Evolutionary conservation across 2,113 vertebrate genomes (phyloP), one percentile per base, ranked within the genome.

Genomic region (Pteronura brasiliensis): DNA sequence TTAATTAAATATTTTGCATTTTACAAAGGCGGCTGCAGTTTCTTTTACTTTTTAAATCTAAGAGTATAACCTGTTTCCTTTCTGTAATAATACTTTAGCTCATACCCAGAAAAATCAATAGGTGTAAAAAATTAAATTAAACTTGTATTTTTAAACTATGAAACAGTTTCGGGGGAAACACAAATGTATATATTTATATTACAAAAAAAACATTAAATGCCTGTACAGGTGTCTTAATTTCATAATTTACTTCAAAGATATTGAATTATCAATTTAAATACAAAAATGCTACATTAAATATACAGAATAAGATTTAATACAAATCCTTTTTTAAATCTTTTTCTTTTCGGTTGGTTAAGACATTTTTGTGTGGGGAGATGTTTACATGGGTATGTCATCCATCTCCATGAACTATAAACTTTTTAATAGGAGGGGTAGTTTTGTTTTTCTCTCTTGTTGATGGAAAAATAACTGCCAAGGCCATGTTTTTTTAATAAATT

Each of bases 191-290:
- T 99, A 99, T 98, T 99, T 99, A 99, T 99, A 99, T 99, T 98
- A 99, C 98, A 98, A 99, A 98, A 98, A 76, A 98, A 98, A 98
- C 99, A 99, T 99, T 98, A 99, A 98, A 99, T 99, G 99, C 98
- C 99, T 99, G 99, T 99, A 99, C 99, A 99, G 99, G 98, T 99
- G 98, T 99, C 98, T 99, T 98, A 98, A 98, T 99, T 99, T 99
- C 99, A 99, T 99, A 99, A 99, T 99, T 99, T 99, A 99, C 99
- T 99, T 99, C 99, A 99, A 99, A 99, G 99, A 99, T 99, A 99
- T 98, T 99, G 99, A 99, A 99, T 99, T 99, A 99, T 99, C 99
- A 99, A 99, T 99, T 99, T 99, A 99, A 99, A 99, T 99, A 99
- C 99, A 99, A 99, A 99, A 99, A 99, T 99, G 99, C 99, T 99